These are phyloP conservation scores for Drosophila chauvacae DNA, from an alignment of 1,140 invertebrate genomes.

Conservation along the genomic window DNA sequence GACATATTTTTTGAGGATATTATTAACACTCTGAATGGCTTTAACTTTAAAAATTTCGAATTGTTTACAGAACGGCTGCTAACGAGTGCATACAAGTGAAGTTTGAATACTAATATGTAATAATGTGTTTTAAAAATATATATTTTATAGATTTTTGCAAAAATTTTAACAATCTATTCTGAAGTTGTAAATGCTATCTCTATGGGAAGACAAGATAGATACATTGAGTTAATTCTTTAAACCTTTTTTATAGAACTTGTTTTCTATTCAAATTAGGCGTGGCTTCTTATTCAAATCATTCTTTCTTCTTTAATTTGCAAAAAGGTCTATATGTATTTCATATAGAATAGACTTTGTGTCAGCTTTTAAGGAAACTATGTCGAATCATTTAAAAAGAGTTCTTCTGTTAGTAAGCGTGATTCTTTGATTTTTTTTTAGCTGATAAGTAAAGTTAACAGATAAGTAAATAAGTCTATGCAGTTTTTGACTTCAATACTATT, in stretches of 20 bases:
- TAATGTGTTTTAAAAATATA: no score
- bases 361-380: no score
- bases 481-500: not conserved
- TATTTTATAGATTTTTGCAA: no score
- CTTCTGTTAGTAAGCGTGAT: not conserved
- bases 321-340: not conserved
- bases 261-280: not conserved
- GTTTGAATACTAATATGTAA: not conserved
- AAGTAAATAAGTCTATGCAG: not conserved
- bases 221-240: not conserved
- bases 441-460: not conserved
- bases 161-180: not conserved
- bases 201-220: not conserved
- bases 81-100: not conserved
- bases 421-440: not conserved
- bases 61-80: not conserved
- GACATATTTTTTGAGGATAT: not conserved
- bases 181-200: not conserved
- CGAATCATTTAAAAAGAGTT: not conserved
- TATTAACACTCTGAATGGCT: conserved; percentile 1
- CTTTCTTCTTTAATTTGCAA: not conserved
- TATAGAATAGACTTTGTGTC: not conserved
- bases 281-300: not conserved
- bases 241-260: not conserved
- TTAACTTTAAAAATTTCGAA: not conserved